phyloP scores from a whole-genome alignment of 2,113 vertebrate species.

The Merops nubicus region DNA sequence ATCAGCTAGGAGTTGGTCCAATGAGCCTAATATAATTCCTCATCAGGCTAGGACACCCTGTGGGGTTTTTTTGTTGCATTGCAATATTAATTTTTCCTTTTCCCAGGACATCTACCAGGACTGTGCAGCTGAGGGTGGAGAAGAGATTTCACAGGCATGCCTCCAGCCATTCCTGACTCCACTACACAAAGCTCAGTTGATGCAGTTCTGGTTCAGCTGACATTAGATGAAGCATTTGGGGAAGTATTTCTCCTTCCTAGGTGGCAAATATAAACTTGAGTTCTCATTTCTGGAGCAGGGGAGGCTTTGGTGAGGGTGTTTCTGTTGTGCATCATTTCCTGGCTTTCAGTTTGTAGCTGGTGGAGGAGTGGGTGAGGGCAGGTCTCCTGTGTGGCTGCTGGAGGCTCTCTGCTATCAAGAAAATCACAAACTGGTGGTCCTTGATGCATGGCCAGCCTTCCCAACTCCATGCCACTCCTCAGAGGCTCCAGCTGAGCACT shows the following conservation, averaged over 20 bases:
- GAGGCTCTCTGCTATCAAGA: no score
- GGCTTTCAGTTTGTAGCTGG: background rate
- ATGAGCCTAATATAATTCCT: slow-evolving; percentile 11
- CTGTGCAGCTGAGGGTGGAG: background rate
- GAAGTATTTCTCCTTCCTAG: background rate
- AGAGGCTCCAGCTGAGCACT: background rate
- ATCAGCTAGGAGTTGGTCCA: slow-evolving; percentile 13
- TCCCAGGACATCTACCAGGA: background rate
- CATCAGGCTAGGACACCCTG: background rate
- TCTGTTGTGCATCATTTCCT: background rate
- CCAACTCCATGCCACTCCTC: background rate
- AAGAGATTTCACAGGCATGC: background rate
- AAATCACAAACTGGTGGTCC: background rate
- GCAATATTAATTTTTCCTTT: slow-evolving; percentile 39
- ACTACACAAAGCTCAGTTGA: background rate
- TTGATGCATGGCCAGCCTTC: background rate
- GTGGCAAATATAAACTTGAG: rapidly evolving
- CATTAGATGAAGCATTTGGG: background rate
- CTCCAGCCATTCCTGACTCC: background rate
- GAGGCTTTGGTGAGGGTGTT: background rate
- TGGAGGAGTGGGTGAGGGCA: rapidly evolving
- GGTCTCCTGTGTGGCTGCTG: background rate
- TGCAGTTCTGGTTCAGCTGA: background rate
- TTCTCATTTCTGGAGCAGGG: background rate
- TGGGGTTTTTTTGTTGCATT: background rate